Evolutionary conservation across 2,888 invertebrate genomes (phyloP).

Genomic region (Eumacrocentrus americanus): DNA sequence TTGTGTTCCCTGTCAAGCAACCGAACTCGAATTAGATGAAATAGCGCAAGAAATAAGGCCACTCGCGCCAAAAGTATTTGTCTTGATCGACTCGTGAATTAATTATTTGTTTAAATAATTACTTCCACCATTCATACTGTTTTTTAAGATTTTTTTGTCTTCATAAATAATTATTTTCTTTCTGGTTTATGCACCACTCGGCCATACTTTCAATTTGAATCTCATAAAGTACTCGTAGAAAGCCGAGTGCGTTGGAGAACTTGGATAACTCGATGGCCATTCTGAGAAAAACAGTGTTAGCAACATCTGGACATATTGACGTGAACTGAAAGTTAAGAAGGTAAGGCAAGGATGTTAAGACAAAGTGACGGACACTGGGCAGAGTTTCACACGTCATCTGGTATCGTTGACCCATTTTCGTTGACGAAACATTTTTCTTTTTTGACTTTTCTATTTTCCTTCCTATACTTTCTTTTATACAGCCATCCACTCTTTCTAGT

Average conservation of each 20-base stretch:
- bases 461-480: not conserved
- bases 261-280: not conserved
- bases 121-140: not conserved
- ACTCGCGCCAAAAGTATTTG: not conserved
- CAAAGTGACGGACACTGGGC: not conserved
- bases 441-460: not conserved
- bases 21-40: not conserved
- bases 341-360: slow-evolving; percentile 14
- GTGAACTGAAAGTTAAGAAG: slow-evolving; percentile 15
- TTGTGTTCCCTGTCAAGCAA: not conserved
- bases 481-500: not conserved
- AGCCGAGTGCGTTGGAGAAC: not conserved
- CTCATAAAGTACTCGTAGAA: not conserved
- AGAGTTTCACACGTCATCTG: slow-evolving; percentile 15
- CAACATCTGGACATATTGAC: slow-evolving; percentile 18
- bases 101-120: not conserved
- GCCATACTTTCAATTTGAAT: not conserved
- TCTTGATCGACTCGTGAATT: not conserved
- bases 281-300: not conserved
- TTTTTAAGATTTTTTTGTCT: no score
- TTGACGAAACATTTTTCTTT: slow-evolving; percentile 4
- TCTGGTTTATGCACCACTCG: no score
- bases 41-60: not conserved
- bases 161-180: no score
- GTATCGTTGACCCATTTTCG: not conserved